These are phyloP conservation scores for Acronicta leporina DNA, from an alignment of 2,888 invertebrate species.

Conservation along the genomic window DNA sequence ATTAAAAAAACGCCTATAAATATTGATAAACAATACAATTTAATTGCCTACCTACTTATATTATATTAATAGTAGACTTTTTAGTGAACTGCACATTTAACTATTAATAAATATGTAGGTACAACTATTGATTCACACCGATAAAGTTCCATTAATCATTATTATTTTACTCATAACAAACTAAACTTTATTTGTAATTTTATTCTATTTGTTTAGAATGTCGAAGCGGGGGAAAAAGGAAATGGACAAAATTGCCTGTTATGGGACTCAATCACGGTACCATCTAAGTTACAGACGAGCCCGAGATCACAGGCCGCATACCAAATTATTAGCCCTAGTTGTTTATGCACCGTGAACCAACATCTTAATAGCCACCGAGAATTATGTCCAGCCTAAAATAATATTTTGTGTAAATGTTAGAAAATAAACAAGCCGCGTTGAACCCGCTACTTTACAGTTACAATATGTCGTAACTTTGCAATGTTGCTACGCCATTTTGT, in stretches of 20 bases:
- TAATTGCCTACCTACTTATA: too few relatives aligned
- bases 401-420: conserved; percentile 88
- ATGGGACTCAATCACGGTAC: conserved; percentile 82
- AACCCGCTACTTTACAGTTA: conserved; percentile 74
- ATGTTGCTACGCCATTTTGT: conserved; percentile 67
- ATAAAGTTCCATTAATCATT: too few relatives aligned
- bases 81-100: too few relatives aligned
- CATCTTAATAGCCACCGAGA: conserved; percentile 86
- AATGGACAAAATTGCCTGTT: conserved; percentile 77
- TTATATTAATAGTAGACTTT: too few relatives aligned
- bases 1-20: too few relatives aligned
- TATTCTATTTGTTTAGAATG: conserved; percentile 28
- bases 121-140: too few relatives aligned
- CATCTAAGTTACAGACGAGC: conserved; percentile 75
- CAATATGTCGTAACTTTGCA: conserved; percentile 78
- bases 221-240: conserved; percentile 60
- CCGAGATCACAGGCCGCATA: conserved; percentile 83
- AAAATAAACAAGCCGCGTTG: conserved; percentile 83
- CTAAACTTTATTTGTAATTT: background rate
- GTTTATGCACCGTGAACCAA: conserved; percentile 87
- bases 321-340: conserved; percentile 86
- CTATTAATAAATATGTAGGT: too few relatives aligned
- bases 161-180: too few relatives aligned
- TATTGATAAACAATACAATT: too few relatives aligned
- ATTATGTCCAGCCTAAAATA: conserved; percentile 88